Conservation (phyloP, 2,888 invertebrate species). For the Mythimna vitellina region DNA sequence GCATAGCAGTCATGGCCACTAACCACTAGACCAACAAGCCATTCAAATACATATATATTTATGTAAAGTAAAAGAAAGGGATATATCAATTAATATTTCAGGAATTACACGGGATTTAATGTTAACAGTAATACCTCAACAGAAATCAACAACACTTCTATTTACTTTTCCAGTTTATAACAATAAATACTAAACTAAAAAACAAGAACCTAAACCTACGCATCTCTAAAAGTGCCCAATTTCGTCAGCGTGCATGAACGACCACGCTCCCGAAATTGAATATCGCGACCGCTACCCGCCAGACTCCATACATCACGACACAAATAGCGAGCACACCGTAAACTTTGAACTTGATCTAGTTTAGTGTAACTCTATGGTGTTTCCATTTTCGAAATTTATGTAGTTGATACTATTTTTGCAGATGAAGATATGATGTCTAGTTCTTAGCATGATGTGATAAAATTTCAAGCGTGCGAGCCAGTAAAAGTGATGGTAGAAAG, state of each 20-base stretch:
- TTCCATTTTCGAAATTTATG: slow-evolving; percentile 14
- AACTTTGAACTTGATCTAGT: slow-evolving; percentile 50
- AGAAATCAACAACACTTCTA: background rate
- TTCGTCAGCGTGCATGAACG: slow-evolving; percentile 17
- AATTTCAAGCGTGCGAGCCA: no score
- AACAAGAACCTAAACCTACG: background rate
- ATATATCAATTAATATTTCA: background rate
- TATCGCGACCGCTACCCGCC: slow-evolving; percentile 40
- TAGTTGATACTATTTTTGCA: background rate
- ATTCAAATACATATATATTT: no score
- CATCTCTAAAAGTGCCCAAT: slow-evolving; percentile 43
- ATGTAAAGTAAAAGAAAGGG: no score
- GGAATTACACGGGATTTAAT: background rate
- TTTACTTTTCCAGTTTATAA: background rate
- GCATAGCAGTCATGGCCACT: no score
- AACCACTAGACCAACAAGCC: no score
- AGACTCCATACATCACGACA: slow-evolving; percentile 53
- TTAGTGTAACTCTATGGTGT: slow-evolving; percentile 21
- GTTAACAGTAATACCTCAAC: background rate
- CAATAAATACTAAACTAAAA: background rate
- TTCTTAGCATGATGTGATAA: no score
- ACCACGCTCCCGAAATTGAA: slow-evolving; percentile 53
- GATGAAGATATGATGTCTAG: background rate
- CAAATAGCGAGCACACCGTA: slow-evolving; percentile 25
- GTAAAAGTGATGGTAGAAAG: no score